Base-by-base conservation (phyloP, 2,888 invertebrate species). In the Campoletis raptor region DNA sequence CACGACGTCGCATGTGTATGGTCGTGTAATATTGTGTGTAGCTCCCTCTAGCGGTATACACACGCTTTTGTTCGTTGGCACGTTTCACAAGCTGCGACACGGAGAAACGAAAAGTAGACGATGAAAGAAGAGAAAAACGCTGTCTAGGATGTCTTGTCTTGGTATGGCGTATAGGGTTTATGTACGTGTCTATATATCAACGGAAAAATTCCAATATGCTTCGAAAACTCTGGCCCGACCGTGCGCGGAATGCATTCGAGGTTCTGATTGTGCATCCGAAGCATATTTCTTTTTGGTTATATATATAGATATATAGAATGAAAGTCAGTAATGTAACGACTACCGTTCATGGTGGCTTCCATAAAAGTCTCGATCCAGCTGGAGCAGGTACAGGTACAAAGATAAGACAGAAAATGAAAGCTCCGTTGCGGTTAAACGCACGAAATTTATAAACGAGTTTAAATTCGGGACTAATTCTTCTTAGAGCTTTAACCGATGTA, bases 181-280 rank as follows among this genome's bases (percentile, higher is more conserved):
- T 54, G 6, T 48, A 64, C 57, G 69, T 36, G 24, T 79, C 37
- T 52, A 36, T 87, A 64, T 87, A 85, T 83, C 83, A 89, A 89
- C 87, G 78, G 89, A 91, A 92, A 93, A 92, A 92, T 93, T 93
- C 92, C 93, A 93, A 93, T 93, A 93, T 93, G 92, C 91, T 91
- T 91, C 89, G 91, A 91, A 91, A 92, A 81, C 57, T 76, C 91
- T 92, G 91, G 88, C 88, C 89, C 88, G 91, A 89, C 90, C 93
- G 92, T 92, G 92, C 92, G 90, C 89, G 90, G 93, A 93, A 94
- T 93, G 93, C 92, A 92, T 93, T 91, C 91, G 89, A 88, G 90
- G 91, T 92, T 92, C 92, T 93, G 93, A 93, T 93, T 93, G 93
- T 93, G 93, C 93, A 91, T 92, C 90, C 90, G 89, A 91, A 92